Conservation (phyloP, 2,888 invertebrate genomes). For the Pheosia gnoma region DNA sequence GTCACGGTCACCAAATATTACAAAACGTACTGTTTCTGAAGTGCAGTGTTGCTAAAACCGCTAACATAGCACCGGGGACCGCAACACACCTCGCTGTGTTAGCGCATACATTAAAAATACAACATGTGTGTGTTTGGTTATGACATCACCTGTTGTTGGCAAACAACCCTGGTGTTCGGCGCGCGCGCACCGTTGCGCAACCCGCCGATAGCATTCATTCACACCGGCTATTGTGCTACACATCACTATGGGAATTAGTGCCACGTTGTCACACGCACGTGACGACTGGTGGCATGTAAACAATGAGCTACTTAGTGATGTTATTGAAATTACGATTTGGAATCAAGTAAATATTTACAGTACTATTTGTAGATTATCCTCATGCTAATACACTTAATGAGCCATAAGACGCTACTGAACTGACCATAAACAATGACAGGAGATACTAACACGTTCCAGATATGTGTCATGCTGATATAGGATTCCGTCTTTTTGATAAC, state of each 20-base stretch:
- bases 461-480: neutral
- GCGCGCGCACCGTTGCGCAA: conserved; percentile 5
- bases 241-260: conserved; percentile 1
- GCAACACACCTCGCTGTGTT: neutral
- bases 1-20: neutral
- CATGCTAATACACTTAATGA: neutral
- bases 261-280: conserved; percentile 4
- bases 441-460: neutral
- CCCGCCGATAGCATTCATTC: conserved; percentile 4
- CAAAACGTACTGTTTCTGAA: neutral
- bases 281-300: neutral
- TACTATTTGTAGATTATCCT: neutral
- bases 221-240: neutral
- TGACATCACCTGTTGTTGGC: conserved; percentile 6
- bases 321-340: neutral
- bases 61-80: neutral
- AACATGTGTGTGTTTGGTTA: neutral
- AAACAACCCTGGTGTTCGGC: conserved; percentile 5
- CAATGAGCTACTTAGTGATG: neutral
- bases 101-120: conserved; percentile 2
- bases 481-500: neutral
- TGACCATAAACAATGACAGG: neutral
- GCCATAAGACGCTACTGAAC: neutral
- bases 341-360: neutral
- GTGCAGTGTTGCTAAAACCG: neutral